A percentile compares a stretch with the other conserved stretches of the same genome.
These are phyloP conservation scores for Neodiprion pinetum DNA, from an alignment of 1,140 invertebrate species.

Conservation along the genomic window DNA sequence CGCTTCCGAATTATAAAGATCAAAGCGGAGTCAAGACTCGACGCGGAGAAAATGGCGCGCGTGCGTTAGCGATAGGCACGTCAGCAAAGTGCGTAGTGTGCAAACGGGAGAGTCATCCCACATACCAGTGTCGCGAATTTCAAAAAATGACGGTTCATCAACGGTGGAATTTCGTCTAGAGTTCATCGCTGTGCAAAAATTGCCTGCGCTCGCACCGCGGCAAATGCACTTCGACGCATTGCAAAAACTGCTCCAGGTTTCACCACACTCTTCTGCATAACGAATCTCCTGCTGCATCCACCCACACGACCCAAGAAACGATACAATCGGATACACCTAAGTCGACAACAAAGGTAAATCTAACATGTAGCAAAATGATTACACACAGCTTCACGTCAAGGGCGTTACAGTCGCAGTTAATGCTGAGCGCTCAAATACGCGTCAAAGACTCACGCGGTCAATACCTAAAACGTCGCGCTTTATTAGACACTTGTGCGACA, in stretches of 20 bases:
- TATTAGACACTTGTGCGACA: slow-evolving; percentile 16
- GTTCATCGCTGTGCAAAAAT: background rate
- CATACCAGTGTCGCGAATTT: slow-evolving; percentile 18
- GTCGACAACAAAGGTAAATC: slow-evolving; percentile 17
- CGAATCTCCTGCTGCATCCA: background rate
- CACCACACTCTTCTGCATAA: slow-evolving; percentile 15
- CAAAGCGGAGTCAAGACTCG: slow-evolving; percentile 20
- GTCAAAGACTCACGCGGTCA: background rate
- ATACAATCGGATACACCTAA: background rate
- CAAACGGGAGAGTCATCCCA: background rate
- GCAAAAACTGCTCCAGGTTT: slow-evolving; percentile 19
- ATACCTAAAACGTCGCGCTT: no score
- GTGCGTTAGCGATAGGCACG: slow-evolving; percentile 13
- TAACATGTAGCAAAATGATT: slow-evolving; percentile 5
- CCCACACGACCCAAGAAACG: background rate
- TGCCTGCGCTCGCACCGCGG: slow-evolving; percentile 14
- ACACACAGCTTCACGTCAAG: slow-evolving; percentile 21
- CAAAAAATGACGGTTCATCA: slow-evolving; percentile 20
- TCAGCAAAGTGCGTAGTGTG: slow-evolving; percentile 20
- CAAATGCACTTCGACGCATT: slow-evolving; percentile 16
- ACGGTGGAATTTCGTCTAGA: slow-evolving; percentile 21
- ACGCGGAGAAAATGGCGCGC: slow-evolving; percentile 16
- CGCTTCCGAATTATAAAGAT: background rate
- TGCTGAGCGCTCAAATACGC: slow-evolving; percentile 27
- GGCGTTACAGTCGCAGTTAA: slow-evolving; percentile 20